Conservation (phyloP, 2,113 vertebrate species). For the Fukomys damarensis region DNA sequence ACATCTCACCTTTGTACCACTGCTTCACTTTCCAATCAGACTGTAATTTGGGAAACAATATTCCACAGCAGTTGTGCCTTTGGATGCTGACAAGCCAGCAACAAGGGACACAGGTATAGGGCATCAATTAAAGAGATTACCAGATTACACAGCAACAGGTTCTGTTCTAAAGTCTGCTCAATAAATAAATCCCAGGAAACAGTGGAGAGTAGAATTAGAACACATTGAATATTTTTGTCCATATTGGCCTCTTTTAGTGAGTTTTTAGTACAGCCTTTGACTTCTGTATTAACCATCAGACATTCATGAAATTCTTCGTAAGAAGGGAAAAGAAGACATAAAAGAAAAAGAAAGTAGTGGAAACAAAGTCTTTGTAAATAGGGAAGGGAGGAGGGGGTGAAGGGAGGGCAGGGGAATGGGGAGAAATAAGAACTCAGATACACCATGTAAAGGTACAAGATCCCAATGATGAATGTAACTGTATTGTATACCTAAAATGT, state of each 20-base stretch:
- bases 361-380: no score
- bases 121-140: constrained; percentile 82
- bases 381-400: no score
- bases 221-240: constrained; percentile 60
- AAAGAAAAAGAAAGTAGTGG: no score
- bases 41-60: constrained; percentile 85
- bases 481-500: no score
- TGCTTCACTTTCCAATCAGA: constrained; percentile 86
- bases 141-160: constrained; percentile 84
- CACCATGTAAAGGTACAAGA: no score
- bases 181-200: constrained; percentile 77
- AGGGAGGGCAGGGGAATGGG: no score
- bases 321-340: no score
- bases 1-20: constrained; percentile 85
- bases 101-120: constrained; percentile 74
- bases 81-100: constrained; percentile 77
- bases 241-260: not conserved
- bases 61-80: constrained; percentile 76
- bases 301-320: not conserved
- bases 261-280: not conserved
- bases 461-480: no score
- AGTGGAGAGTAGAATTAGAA: constrained; percentile 62
- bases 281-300: not conserved
- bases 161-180: constrained; percentile 68
- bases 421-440: no score